These are phyloP conservation scores for Leptonema lineaticorne DNA, from an alignment of 1,140 invertebrate genomes.

Conservation along the genomic window DNA sequence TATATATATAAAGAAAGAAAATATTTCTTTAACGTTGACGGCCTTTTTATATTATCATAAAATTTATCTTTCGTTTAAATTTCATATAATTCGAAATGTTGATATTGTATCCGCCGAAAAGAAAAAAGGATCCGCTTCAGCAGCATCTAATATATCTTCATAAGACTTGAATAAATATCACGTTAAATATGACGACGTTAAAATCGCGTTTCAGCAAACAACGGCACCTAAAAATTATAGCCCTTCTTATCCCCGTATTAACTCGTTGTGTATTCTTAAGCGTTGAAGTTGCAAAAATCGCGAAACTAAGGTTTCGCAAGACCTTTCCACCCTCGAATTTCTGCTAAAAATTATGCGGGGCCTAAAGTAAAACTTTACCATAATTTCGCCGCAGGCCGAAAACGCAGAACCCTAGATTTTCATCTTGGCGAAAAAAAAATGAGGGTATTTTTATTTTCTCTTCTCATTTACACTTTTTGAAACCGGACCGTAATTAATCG, in stretches of 20 bases:
- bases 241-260: slow-evolving; percentile 1
- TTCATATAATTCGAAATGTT: no score
- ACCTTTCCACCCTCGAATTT: no score
- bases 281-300: not conserved
- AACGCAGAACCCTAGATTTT: not conserved
- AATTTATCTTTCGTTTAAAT: no score
- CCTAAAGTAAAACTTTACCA: not conserved
- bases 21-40: no score
- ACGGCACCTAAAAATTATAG: not conserved
- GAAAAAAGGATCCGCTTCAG: no score
- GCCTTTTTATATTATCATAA: no score
- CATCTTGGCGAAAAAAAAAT: not conserved
- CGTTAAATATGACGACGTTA: not conserved
- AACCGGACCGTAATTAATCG: slow-evolving; percentile 6
- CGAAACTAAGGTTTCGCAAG: no score
- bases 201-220: not conserved
- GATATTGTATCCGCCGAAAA: no score
- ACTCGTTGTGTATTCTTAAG: slow-evolving; percentile 1
- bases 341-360: not conserved
- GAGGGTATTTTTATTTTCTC: not conserved
- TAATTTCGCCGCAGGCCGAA: not conserved
- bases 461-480: not conserved
- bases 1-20: no score
- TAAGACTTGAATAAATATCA: not conserved
- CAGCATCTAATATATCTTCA: not conserved